These are phyloP conservation scores for Fratercula arctica DNA, from an alignment of 2,797 vertebrate species.

Conservation along the genomic window DNA sequence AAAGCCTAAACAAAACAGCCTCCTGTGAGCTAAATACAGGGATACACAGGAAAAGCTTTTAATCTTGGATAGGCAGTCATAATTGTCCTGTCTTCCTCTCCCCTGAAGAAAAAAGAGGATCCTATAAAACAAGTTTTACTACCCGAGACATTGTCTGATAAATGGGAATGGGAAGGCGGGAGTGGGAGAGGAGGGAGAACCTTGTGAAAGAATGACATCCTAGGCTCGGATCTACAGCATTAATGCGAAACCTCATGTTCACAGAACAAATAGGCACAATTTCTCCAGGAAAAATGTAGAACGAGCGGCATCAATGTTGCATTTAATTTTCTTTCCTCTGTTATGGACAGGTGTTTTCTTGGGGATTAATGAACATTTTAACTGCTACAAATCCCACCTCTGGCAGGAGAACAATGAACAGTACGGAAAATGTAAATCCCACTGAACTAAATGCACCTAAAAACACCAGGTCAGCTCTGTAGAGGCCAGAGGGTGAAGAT, in stretches of 20 bases:
- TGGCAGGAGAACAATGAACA: background rate
- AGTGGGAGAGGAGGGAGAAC: background rate
- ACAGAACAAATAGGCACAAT: background rate
- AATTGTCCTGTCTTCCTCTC: constrained; percentile 18
- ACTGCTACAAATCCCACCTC: background rate
- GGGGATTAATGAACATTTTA: background rate
- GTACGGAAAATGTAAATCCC: background rate
- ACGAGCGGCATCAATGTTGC: background rate
- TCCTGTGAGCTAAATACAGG: constrained; percentile 54
- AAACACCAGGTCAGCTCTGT: background rate
- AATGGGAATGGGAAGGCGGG: background rate
- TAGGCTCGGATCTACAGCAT: background rate
- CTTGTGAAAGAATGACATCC: background rate
- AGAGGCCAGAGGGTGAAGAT: background rate
- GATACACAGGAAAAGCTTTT: constrained; percentile 65
- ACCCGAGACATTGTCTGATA: background rate
- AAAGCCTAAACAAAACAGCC: constrained; percentile 37
- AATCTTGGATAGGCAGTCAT: background rate
- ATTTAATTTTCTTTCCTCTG: background rate
- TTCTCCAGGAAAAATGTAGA: background rate
- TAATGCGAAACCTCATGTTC: background rate
- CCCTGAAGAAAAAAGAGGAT: background rate
- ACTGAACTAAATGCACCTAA: background rate
- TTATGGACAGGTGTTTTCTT: background rate
- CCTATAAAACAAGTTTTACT: constrained; percentile 10